Evolutionary conservation across 2,113 vertebrate genomes (phyloP), one percentile per base, ranked within the genome.

Genomic region (Hippocampus mohnikei): DNA sequence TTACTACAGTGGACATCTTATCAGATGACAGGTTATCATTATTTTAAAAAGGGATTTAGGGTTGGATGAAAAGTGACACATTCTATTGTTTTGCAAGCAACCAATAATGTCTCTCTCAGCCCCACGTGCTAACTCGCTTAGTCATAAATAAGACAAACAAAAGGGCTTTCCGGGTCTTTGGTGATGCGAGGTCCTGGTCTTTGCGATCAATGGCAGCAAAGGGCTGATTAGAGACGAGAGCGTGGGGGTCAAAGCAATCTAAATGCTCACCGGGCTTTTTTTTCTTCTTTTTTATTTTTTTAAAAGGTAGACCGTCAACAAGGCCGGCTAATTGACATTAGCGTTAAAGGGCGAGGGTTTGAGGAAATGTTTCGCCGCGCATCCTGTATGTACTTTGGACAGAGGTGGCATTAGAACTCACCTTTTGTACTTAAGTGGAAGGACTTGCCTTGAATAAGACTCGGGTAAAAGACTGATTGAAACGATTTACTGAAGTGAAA

Each of bases 181-280:
- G 25, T 33, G 58, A 29, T 29, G 58, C 27, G 33, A 62, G 60
- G 60, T 3, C 3, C 29, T 12, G 29, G 7, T 33, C 18, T 61
- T 61, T 61, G 33, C 20, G 66, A 76, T 66, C 52, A 48, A 79
- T 72, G 11, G 67, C 53, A 60, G 40, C 67, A 3, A 77, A 76
- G 81, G 70, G 79, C 69, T 80, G 80, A 88, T 83, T 74, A 67
- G 25, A 80, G 75, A 81, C 71, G n/a, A 5, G 64, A 76, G 63
- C 75, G 60, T 70, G n/a, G 73, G 63, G 79, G 74, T 83, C 74
- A 79, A 80, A 79, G 16, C 72, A 76, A 83, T 85, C 69, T 70
- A 21, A 63, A 48, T 50, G 8, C 59, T 21, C 8, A 8, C 56
- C 74, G 11, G 1, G 5, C 5, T 27, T 25, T 71, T 69, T 58